These are phyloP conservation scores for Pandemis cinnamomeana DNA, from an alignment of 2,888 invertebrate species.

Conservation along the genomic window DNA sequence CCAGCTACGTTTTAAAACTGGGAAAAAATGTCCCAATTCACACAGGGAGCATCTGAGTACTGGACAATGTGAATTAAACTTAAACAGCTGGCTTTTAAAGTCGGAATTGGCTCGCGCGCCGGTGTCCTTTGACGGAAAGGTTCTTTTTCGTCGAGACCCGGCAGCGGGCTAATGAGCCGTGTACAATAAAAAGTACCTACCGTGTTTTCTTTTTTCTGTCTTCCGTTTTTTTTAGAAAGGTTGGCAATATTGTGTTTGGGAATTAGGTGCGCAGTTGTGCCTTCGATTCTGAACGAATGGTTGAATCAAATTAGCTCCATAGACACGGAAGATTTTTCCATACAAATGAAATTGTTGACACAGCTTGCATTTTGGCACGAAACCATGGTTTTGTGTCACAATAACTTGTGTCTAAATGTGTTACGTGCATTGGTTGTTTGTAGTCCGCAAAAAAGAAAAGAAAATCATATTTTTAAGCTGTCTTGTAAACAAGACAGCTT, in stretches of 20 bases:
- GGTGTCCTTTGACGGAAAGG: conserved; percentile 61
- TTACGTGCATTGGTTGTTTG: too few relatives aligned
- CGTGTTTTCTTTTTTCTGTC: conserved; percentile 51
- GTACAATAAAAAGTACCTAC: conserved; percentile 61
- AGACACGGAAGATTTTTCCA: neutral
- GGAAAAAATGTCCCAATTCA: conserved; percentile 63
- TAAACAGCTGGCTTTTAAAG: conserved; percentile 43
- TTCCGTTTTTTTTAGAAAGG: conserved; percentile 37
- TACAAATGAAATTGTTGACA: neutral
- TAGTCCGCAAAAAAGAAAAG: too few relatives aligned
- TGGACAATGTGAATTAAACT: conserved; percentile 44
- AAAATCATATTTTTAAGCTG: too few relatives aligned
- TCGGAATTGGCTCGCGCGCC: conserved; percentile 41
- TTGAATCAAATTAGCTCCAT: neutral
- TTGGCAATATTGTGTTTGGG: conserved; percentile 29
- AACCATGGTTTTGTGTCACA: too few relatives aligned
- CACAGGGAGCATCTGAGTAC: conserved; percentile 44
- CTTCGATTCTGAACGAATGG: neutral
- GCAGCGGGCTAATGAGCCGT: conserved; percentile 66
- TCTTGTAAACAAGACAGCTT: too few relatives aligned
- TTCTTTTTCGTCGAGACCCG: conserved; percentile 52
- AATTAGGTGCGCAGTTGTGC: neutral
- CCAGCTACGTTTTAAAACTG: conserved; percentile 56
- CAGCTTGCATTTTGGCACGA: neutral
- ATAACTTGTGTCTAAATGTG: too few relatives aligned